Conservation (phyloP, 2,888 invertebrate species). For the Erebia ligea region DNA sequence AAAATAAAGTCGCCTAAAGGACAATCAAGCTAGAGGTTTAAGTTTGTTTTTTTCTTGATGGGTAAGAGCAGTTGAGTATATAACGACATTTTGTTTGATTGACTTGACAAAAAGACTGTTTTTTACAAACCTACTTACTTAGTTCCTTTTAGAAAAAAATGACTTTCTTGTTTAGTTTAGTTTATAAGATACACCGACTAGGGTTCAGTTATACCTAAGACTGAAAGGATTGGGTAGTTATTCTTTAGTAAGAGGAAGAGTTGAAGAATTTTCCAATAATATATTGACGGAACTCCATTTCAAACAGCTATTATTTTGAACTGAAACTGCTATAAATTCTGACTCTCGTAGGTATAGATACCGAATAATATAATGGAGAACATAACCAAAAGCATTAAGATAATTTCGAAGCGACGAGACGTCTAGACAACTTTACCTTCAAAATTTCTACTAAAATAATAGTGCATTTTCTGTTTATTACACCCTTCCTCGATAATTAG, state of each 20-base stretch:
- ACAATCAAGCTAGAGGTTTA: too few species aligned
- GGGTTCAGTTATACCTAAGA: not conserved
- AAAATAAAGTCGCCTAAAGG: too few species aligned
- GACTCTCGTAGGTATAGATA: not conserved
- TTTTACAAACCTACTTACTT: too few species aligned
- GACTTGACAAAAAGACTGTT: too few species aligned
- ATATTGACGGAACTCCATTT: not conserved
- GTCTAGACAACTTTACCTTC: not conserved
- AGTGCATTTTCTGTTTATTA: not conserved
- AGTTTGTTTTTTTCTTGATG: too few species aligned
- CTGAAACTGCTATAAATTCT: constrained; percentile 8
- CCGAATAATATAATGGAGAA: not conserved
- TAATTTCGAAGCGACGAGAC: constrained; percentile 1
- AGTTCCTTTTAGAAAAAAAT: too few species aligned
- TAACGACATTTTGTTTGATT: too few species aligned
- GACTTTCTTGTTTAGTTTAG: too few species aligned
- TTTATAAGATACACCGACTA: not conserved
- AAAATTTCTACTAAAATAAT: not conserved
- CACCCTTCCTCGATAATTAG: too few species aligned
- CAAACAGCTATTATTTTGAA: constrained; percentile 13
- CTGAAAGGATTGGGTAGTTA: not conserved
- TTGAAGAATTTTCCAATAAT: not conserved
- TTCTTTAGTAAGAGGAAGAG: not conserved
- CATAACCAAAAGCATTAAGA: constrained; percentile 13
- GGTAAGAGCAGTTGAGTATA: too few species aligned